A percentile compares a stretch with the other conserved stretches of the same genome.
Conservation (phyloP, 2,113 vertebrate species). For the Taxidea taxus region DNA sequence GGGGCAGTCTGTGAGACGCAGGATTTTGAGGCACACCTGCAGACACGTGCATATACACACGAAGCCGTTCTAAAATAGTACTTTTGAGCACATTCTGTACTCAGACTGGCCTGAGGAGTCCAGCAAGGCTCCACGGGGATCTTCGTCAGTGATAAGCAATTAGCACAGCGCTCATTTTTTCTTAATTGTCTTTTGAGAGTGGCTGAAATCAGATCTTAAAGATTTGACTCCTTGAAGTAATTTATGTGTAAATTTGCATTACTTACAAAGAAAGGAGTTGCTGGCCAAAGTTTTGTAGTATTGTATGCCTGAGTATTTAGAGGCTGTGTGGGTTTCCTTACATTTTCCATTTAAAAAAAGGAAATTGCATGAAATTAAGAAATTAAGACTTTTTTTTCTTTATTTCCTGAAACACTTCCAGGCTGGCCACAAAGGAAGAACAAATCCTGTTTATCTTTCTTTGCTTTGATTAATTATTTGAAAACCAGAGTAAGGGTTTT, state of each 20-base stretch:
- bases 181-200: not conserved
- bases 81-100: not conserved
- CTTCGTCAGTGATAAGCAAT: not conserved
- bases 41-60: fast-evolving
- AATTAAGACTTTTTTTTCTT: not conserved
- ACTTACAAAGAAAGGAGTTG: not conserved
- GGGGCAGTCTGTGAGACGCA: not conserved
- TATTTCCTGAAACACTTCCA: not conserved
- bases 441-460: not conserved
- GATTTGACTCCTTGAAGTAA: not conserved
- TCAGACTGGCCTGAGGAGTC: not conserved
- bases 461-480: not conserved
- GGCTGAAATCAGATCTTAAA: not conserved
- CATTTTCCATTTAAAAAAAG: not conserved
- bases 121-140: not conserved
- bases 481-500: not conserved
- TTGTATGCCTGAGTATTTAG: not conserved
- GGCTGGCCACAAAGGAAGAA: not conserved
- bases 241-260: not conserved
- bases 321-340: not conserved
- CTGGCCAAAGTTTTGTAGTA: not conserved
- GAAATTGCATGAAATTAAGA: not conserved
- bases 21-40: not conserved
- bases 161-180: not conserved
- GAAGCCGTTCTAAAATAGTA: not conserved